Base-by-base conservation (phyloP, 2,888 invertebrate genomes). In the Drosophila maculinotata region DNA sequence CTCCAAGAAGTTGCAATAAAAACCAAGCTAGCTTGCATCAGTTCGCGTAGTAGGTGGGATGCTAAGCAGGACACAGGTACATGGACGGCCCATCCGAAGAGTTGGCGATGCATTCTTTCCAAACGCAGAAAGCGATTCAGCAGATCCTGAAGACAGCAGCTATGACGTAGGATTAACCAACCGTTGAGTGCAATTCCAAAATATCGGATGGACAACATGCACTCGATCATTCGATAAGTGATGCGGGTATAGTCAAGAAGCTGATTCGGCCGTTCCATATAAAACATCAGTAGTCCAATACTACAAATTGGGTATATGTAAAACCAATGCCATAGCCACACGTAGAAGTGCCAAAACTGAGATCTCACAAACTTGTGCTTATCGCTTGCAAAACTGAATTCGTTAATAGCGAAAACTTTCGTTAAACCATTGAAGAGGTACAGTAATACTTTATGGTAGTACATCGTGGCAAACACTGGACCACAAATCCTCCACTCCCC, bases 301-400 rank as follows among this genome's bases (percentile, higher is more conserved):
- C 12, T 0, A 3, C 15, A 41, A 23, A 36, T 1, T 3, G 56
- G 36, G 1, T 6, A 58, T 4, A 25, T 23, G 20, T 45, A 26
- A 2, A 25, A 12, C 23, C 28, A 66, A 20, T 56, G 44, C 17
- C 31, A 35, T 0, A 35, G 9, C 7, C 14, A 8, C 1, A 31
- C 3, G 41, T 54, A 51, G 0, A 9, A 3, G 2, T 41, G 39
- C 60, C 35, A 56, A n/a, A 41, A 33, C 0, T 26, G 5, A 0
- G 45, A 56, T 3, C 15, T 35, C 4, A 41, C 25, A 41, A 53
- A 66, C 26, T 60, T 53, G 14, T 25, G 12, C 7, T 42, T 41
- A 1, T 14, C 7, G 1, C 28, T 4, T 1, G 3, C 15, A 47
- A 17, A 47, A 1, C 23, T 5, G n/a, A 53, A 60, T 14, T 41